Evolutionary conservation across 35 echinoderm and acorn worm genomes (phyloP), one percentile per base, ranked within the genome.

Genomic region (Anneissia japonica): DNA sequence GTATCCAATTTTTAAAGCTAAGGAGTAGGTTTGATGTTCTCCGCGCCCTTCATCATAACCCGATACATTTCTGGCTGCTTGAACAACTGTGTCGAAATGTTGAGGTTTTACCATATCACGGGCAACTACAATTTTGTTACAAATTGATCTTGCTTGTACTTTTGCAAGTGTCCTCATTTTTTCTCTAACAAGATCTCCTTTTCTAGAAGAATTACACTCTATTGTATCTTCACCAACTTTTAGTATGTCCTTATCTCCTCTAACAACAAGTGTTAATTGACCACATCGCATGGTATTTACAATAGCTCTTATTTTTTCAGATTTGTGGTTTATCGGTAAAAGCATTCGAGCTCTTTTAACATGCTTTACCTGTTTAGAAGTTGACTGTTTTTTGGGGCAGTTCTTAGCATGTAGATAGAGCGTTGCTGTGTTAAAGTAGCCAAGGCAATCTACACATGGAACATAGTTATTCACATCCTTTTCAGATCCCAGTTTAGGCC

Each of bases 41-140:
- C 76, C 31, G 13, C 31, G 21, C 10, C 14, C 31, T 7, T 85
- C 83, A 72, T 0, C 74, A 37, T 85, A 21, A 11, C 83, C 83
- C 31, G 83, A 6, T 33, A 55, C 55, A 46, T 34, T 14, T 2
- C 32, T 32, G 0, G 74, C 83, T 73, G 45, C 46, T 32, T 72
- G 34, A 0, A 85, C 83, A 85, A 72, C 55, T 32, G 28, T 51
- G 30, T 82, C 80, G 28, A 82, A 82, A 4, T 82, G 30, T 21
- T 82, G 37, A 1, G 80, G 80, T 31, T 30, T 31, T 17, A 78
- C 13, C 12, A 34, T 13, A 14, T 21, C 76, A 21, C 33, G 13
- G 14, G 14, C 13, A 28, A 32, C 12, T 31, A 34, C 31, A 21
- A 14, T 78, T 12, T 78, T 31, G 21, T 78, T 13, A 28, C 31